Evolutionary conservation across 2,113 vertebrate species (phyloP).

Genomic region (Zapus hudsonius): DNA sequence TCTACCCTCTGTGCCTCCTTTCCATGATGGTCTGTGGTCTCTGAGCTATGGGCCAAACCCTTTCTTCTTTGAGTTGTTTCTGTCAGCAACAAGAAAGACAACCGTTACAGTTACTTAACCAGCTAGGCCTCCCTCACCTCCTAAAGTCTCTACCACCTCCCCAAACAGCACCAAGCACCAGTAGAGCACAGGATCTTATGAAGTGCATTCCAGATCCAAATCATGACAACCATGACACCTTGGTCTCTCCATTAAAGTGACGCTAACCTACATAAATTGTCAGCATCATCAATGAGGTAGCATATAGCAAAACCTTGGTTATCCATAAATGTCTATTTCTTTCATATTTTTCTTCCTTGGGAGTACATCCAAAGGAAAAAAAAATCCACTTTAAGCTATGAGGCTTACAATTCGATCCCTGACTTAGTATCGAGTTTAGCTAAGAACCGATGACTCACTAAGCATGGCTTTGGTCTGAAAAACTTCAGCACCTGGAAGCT

Average conservation of each 20-base stretch:
- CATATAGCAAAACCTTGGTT: neutral
- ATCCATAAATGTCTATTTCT: neutral
- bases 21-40: neutral
- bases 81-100: neutral
- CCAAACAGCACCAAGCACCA: neutral
- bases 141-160: neutral
- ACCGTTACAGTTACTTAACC: no score
- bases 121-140: neutral
- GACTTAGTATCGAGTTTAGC: neutral
- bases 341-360: neutral
- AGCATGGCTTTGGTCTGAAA: neutral
- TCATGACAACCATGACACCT: neutral
- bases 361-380: neutral
- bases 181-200: neutral
- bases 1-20: neutral
- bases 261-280: neutral
- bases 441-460: neutral
- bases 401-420: neutral
- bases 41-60: no score
- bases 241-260: constrained; percentile 11
- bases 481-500: neutral
- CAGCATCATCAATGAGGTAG: neutral
- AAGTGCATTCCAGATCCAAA: neutral
- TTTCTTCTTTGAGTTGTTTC: neutral
- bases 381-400: neutral